Evolutionary conservation across 2,113 vertebrate genomes (phyloP), one percentile per base, ranked within the genome.

Genomic region (Cochlearius cochlearius): DNA sequence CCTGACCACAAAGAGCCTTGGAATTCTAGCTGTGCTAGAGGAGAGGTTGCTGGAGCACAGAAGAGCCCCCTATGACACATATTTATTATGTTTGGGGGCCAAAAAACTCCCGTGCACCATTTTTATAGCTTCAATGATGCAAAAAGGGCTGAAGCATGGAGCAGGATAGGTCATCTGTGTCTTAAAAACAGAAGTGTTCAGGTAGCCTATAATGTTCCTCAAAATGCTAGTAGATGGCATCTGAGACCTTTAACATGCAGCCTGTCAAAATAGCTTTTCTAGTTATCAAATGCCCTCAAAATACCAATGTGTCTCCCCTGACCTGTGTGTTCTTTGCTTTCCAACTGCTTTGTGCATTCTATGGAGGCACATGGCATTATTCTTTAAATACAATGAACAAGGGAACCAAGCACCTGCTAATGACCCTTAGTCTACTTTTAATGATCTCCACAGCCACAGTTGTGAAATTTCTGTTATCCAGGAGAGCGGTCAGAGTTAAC

Each of bases 111-210:
- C 34, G 19, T 36, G 34, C 11, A 12, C 12, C 6, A n/a, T 82
- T 60, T 78, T 7, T 43, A 68, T 9, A 49, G 38, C 29, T 73
- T 56, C 15, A 43, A 26, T 16, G 49, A 52, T 43, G 16, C 9
- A n/a, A 75, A 78, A 64, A 11, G 4, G 32, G 39, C 7, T 84
- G 68, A 84, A 59, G 38, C 6, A 63, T 69, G 16, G 25, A 64
- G 13, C 4, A 9, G 18, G 18, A 29, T 5, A 2, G 0, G 10
- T 30, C 4, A 1, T 12, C 9, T 49, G 4, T 68, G 23, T 64
- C 30, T 75, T 71, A 67, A 63, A 15, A 45, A 20, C 1, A 0
- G 7, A 60, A n/a, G 3, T 34, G 7, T 58, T 75, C 47, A 52
- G 21, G 30, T 39, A 52, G 19, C 36, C 41, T 60, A 17, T 17